These are phyloP conservation scores for Phaethornis superciliosus DNA, from an alignment of 2,113 vertebrate species.

Conservation along the genomic window DNA sequence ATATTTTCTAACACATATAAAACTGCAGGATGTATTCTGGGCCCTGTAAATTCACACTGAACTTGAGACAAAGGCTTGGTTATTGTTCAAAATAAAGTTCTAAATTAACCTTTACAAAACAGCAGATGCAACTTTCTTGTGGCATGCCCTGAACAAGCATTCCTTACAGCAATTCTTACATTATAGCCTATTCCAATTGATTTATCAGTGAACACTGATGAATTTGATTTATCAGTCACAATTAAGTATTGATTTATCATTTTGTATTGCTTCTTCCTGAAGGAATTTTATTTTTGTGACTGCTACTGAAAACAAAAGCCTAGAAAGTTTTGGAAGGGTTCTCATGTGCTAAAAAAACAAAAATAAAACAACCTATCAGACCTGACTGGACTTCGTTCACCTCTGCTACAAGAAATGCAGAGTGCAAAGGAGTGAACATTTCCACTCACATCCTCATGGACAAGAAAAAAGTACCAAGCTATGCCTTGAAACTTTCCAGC, in stretches of 20 bases:
- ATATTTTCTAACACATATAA: too few species aligned
- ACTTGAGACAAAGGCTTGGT: too few species aligned
- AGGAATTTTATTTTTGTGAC: neutral
- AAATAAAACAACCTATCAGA: neutral
- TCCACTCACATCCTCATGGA: neutral
- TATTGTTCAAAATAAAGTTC: too few species aligned
- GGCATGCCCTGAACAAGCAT: neutral
- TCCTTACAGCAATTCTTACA: neutral
- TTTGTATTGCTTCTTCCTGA: neutral
- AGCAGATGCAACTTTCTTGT: neutral
- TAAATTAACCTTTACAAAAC: neutral
- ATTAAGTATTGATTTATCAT: too few species aligned
- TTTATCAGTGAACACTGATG: neutral
- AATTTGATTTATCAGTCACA: neutral
- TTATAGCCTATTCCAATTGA: neutral
- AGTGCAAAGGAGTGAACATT: neutral
- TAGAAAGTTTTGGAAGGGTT: neutral
- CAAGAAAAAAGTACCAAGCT: neutral
- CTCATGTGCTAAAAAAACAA: neutral
- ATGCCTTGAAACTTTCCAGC: neutral
- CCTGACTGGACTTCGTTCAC: neutral
- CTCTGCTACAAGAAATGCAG: neutral
- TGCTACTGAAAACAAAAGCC: neutral
- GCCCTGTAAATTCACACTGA: too few species aligned
- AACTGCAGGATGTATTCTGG: too few species aligned